phyloP scores from a whole-genome alignment of 2,797 vertebrate genomes.

The Coranthus polyacanthus region DNA sequence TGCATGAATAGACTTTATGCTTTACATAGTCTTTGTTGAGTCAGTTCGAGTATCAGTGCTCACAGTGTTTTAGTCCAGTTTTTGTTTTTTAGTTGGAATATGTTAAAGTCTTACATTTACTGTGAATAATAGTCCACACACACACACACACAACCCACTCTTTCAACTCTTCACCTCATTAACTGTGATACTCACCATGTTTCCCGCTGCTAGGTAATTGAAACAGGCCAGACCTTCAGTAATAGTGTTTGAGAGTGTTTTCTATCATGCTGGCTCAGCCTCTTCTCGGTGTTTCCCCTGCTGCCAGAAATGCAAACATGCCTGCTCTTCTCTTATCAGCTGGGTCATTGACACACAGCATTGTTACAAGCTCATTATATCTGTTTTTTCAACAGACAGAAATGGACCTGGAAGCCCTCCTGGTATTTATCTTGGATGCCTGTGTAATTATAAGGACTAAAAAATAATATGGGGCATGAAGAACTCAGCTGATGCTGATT shows the following conservation, averaged over 20 bases:
- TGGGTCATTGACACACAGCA: conserved; percentile 43
- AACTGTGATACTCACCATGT: conserved; percentile 4
- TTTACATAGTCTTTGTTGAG: too few relatives aligned
- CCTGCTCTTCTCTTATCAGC: conserved; percentile 46
- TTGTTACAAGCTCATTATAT: conserved; percentile 8
- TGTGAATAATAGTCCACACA: too few relatives aligned
- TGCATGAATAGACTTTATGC: too few relatives aligned
- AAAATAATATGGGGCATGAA: not conserved
- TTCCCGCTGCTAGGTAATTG: conserved; percentile 25
- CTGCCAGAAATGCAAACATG: conserved; percentile 50
- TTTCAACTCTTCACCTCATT: conserved; percentile 17
- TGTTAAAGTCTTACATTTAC: too few relatives aligned
- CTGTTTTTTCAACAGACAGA: not conserved
- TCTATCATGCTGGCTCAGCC: conserved; percentile 32
- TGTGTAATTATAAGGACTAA: not conserved
- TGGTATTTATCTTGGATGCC: too few relatives aligned
- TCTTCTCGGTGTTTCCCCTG: conserved; percentile 31
- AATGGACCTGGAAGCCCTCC: too few relatives aligned
- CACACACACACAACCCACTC: not conserved
- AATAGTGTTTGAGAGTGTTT: conserved; percentile 30
- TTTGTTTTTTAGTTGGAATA: too few relatives aligned
- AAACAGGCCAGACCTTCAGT: conserved; percentile 25
- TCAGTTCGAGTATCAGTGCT: too few relatives aligned
- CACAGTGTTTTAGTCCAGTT: too few relatives aligned
- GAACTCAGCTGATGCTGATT: too few relatives aligned